A percentile compares a stretch with the other conserved stretches of the same genome.
Evolutionary conservation across 2,113 vertebrate species (phyloP).

Genomic region (Antechinus flavipes): DNA sequence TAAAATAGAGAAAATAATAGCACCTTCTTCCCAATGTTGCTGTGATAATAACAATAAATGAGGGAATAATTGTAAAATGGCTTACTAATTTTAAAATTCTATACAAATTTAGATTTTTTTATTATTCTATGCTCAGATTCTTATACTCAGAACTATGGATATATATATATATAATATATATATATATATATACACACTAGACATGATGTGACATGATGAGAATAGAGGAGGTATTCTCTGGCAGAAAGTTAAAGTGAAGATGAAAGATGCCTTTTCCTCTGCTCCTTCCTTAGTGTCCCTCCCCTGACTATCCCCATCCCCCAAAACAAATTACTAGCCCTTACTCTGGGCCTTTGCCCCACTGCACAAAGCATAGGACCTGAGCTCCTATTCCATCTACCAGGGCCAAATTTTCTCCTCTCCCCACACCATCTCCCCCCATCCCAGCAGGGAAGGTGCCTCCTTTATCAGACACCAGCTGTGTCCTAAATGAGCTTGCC

Average conservation of each 20-base stretch:
- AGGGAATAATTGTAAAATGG: neutral
- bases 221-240: neutral
- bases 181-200: neutral
- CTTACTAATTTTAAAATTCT: neutral
- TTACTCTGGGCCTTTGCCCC: neutral
- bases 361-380: neutral
- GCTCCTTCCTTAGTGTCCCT: neutral
- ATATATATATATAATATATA: neutral
- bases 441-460: neutral
- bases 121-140: neutral
- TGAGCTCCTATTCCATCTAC: neutral
- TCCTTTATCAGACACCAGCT: constrained; percentile 72
- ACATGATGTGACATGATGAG: neutral
- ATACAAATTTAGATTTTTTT: neutral
- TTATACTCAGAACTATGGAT: neutral
- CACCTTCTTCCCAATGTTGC: neutral
- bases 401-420: neutral
- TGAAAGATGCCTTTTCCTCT: neutral
- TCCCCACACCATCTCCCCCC: neutral
- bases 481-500: constrained; percentile 56
- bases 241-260: neutral
- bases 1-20: neutral
- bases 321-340: neutral
- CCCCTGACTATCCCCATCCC: neutral
- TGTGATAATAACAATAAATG: neutral